These are phyloP conservation scores for Stenurella melanura DNA, from an alignment of 2,888 invertebrate genomes.

Conservation along the genomic window DNA sequence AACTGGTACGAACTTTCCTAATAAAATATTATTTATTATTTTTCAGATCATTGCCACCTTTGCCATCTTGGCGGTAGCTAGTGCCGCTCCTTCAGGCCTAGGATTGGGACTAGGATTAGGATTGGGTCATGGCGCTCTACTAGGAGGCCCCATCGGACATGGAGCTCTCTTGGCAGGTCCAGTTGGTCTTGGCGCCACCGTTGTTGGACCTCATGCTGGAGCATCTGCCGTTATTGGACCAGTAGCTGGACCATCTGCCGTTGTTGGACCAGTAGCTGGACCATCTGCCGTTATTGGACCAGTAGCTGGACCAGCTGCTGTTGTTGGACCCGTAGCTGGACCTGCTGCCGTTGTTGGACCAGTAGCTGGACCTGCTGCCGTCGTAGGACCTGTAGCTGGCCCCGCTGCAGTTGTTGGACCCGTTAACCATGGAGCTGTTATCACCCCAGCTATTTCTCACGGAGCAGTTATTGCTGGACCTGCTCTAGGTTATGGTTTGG, in stretches of 20 bases:
- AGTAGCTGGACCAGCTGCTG: slow-evolving; percentile 14
- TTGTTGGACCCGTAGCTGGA: slow-evolving; percentile 22
- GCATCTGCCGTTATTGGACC: slow-evolving; percentile 13
- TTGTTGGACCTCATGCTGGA: slow-evolving; percentile 13
- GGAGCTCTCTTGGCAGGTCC: slow-evolving; percentile 34
- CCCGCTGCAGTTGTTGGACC: slow-evolving; percentile 25
- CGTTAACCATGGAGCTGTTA: slow-evolving; percentile 31
- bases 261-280: slow-evolving; percentile 14
- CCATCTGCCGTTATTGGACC: slow-evolving; percentile 22
- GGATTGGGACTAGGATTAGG: slow-evolving; percentile 11
- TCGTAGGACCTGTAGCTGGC: slow-evolving; percentile 15
- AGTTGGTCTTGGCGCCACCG: slow-evolving; percentile 12
- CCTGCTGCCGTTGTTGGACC: slow-evolving; percentile 19
- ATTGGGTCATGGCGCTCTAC: not conserved
- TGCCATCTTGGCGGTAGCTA: slow-evolving; percentile 26
- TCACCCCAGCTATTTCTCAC: slow-evolving; percentile 34
- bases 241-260: not conserved
- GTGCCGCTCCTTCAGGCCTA: slow-evolving; percentile 17
- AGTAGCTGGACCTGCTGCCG: slow-evolving; percentile 8
- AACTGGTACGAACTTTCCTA: too few species aligned
- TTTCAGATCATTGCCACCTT: slow-evolving; percentile 36
- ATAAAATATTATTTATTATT: not conserved
- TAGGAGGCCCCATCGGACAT: not conserved
- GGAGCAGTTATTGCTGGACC: slow-evolving; percentile 37
- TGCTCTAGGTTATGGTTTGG: slow-evolving; percentile 16